Base-by-base conservation (phyloP, 2,113 vertebrate species). In the Xyrauchen texanus region DNA sequence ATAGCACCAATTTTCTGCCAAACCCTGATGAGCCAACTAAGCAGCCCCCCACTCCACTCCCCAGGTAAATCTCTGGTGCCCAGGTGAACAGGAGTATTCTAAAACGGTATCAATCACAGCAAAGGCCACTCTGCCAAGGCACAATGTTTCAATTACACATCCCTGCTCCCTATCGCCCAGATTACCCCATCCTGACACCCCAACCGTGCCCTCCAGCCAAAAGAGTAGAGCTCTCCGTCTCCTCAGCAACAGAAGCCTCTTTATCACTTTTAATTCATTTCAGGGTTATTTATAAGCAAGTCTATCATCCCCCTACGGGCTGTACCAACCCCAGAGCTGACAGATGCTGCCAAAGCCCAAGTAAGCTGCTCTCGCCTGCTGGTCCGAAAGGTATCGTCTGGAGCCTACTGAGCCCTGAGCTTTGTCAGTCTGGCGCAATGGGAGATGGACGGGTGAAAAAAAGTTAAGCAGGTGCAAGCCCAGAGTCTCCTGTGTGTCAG, bases 1-100 rank as follows among this genome's bases (percentile, higher is more conserved):
- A 93, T 93, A 88, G 88, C 85, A 88, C 90, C 92, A 92, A 93
- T 93, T 93, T 93, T 89, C 85, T 75, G 87, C 86, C 89, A 92
- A 91, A 86, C 91, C 88, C 89, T 86, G 91, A 91, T 91, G 89
- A 91, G 87, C 87, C 88, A 87, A 86, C 87, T 88, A 88, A 87
- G 89, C 89, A 87, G 85, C 84, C 82, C 87, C 76, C 83, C 78
- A 88, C 73, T 82, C 83, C 87, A 86, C 78, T 89, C 86, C 86
- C 79, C 90, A 91, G 90, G 90, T 92, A 90, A 90, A 85, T 87
- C 88, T 86, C 88, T 61, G 16, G 84, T 87, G 87, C 78, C 75
- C 4, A 34, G 82, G 75, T 79, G 84, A 90, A 92, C 90, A 90
- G 84, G 84, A 91, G 83, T 86, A 87, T 80, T 91, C 90, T 87